Conservation (phyloP, 2,888 invertebrate genomes). For the Trissonchulus latispiculum region DNA sequence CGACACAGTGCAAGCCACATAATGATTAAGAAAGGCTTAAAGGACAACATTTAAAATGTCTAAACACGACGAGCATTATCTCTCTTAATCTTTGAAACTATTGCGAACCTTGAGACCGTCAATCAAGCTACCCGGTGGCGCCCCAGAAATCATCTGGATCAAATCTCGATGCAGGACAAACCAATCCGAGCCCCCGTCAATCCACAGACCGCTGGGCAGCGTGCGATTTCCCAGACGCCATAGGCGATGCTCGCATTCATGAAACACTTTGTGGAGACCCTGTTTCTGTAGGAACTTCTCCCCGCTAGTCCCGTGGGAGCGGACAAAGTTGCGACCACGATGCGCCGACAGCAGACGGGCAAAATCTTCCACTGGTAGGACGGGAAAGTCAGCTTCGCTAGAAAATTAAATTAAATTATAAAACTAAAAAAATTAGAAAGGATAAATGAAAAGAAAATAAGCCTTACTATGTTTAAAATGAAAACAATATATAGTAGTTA, state of each 20-base stretch:
- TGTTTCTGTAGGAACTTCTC: constrained; percentile 80
- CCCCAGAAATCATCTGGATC: no score
- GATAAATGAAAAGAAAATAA: no score
- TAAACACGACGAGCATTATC: no score
- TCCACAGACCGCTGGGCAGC: constrained; percentile 56
- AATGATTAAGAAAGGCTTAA: no score
- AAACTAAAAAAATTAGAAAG: not conserved
- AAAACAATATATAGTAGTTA: no score
- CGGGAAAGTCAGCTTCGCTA: constrained; percentile 38
- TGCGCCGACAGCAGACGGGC: constrained; percentile 45
- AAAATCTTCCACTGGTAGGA: constrained; percentile 36
- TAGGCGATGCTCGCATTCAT: constrained; percentile 95
- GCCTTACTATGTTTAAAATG: no score
- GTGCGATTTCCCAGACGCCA: constrained; percentile 64
- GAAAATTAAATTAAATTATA: not conserved
- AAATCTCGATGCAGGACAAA: constrained; percentile 76
- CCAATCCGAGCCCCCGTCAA: constrained; percentile 99
- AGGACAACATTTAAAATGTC: no score
- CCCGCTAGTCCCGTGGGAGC: constrained; percentile 79
- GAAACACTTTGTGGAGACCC: constrained; percentile 88
- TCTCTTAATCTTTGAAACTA: no score
- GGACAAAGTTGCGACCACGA: constrained; percentile 79
- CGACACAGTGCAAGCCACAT: no score
- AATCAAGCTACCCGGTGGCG: no score
- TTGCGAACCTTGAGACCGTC: no score